Evolutionary conservation across 2,888 invertebrate species (phyloP).

Genomic region (Synanthedon myopaeformis): DNA sequence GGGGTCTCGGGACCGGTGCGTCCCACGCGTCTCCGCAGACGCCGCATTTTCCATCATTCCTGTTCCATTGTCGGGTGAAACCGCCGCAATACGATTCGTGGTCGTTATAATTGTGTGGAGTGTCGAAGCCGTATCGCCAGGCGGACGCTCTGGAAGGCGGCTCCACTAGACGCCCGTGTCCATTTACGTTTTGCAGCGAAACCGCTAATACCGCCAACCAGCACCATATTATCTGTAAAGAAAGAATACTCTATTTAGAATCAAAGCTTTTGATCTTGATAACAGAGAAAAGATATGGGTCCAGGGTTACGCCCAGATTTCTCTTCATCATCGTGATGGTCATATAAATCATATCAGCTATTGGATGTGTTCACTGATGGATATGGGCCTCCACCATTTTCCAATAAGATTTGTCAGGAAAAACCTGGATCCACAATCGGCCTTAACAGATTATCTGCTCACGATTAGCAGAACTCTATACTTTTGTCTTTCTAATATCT

Average conservation of each 20-base stretch:
- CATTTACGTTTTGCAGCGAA: conserved; percentile 45
- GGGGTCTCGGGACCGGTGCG: conserved; percentile 74
- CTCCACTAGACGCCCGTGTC: conserved; percentile 83
- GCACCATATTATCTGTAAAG: conserved; percentile 52
- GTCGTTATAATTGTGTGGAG: conserved; percentile 91
- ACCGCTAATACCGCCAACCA: conserved; percentile 31
- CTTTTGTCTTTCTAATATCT: too few relatives aligned
- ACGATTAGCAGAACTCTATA: too few relatives aligned
- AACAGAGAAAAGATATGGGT: too few relatives aligned
- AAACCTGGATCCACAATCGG: too few relatives aligned
- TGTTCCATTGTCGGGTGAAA: conserved; percentile 84
- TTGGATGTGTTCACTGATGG: too few relatives aligned
- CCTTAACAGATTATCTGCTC: too few relatives aligned
- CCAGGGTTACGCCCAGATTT: too few relatives aligned
- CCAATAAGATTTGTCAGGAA: too few relatives aligned
- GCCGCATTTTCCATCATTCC: conserved; percentile 86
- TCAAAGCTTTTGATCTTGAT: too few relatives aligned
- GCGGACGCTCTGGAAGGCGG: conserved; percentile 89
- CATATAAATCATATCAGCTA: too few relatives aligned
- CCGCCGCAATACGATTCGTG: conserved; percentile 91
- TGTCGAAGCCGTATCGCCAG: conserved; percentile 90
- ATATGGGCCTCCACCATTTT: too few relatives aligned
- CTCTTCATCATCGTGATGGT: too few relatives aligned
- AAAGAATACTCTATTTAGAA: conserved; percentile 2
- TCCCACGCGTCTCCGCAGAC: conserved; percentile 91